Base-by-base conservation (phyloP, 2,888 invertebrate species). In the Rhagonycha lutea region DNA sequence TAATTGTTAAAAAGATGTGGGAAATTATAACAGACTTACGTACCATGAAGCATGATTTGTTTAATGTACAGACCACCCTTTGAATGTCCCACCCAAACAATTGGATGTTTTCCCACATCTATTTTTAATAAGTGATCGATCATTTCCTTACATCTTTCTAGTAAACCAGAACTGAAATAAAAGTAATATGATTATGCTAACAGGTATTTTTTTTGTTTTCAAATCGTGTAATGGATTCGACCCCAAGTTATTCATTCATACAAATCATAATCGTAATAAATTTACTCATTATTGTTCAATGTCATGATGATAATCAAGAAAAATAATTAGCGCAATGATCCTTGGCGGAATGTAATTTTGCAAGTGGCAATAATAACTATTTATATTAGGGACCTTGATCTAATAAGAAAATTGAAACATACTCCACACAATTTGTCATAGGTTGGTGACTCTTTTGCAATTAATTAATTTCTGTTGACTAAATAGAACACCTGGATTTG, bases 31-130 rank as follows among this genome's bases (percentile, higher is more conserved):
- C 12, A 68, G 9, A 61, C 68, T 32, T 61, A 69, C 83, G 81
- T 88, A 92, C 92, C 92, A 87, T 93, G 91, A 29, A 93, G 90
- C 65, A 96, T 90, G 72, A 96, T 94, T 86, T 96, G 94, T 85
- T 97, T 97, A 23, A 96, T 93, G 81, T 95, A 93, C 0, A 97
- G 88, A 0, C 96, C 97, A 4, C 97, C 97, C 88, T 97, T 96
- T 0, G 96, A 97, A 86, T 93, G 93, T 0, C 93, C 93, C 4
- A 97, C 94, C 95, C 96, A 97, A 14, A 97, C 90, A 72, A 97
- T 92, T 0, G 96, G 96, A 79, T 91, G 87, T 70, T 91, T 89
- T 0, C 94, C 93, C 70, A 94, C 90, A 0, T 94, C 95, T 14
- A 95, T 92, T 5, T 91, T 90, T 72, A 92, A 85, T 14, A 93